These are phyloP conservation scores for Uropsilus gracilis DNA, from an alignment of 2,113 vertebrate species.

Conservation along the genomic window DNA sequence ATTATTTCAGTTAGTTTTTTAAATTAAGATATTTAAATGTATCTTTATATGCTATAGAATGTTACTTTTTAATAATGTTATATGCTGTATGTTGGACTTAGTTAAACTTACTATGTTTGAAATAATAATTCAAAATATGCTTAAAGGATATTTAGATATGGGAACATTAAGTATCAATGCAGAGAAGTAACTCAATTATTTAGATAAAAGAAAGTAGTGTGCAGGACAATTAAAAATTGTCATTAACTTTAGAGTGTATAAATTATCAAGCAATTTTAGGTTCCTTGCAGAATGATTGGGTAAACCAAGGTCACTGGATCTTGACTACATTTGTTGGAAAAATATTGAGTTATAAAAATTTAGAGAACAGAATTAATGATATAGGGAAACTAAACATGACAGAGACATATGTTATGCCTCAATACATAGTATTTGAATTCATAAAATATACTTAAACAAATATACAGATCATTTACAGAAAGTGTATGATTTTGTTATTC, in stretches of 20 bases:
- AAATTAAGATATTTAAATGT: not conserved
- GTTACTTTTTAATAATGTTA: not conserved
- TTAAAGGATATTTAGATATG: not conserved
- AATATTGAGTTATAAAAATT: not conserved
- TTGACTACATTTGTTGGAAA: not conserved
- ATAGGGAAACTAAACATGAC: not conserved
- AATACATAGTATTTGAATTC: not conserved
- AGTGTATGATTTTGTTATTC: not conserved
- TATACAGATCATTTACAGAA: not conserved
- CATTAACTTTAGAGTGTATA: not conserved
- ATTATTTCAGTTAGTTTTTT: not conserved
- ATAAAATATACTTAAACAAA: not conserved
- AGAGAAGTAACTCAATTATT: not conserved
- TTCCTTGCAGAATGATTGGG: not conserved
- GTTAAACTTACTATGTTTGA: not conserved
- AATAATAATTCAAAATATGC: not conserved
- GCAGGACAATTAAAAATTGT: not conserved
- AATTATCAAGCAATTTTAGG: not conserved
- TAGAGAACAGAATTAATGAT: not conserved
- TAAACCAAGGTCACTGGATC: not conserved
- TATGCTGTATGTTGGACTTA: not conserved
- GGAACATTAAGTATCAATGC: not conserved
- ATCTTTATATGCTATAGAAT: not conserved
- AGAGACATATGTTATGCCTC: not conserved
- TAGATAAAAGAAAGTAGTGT: not conserved